Percentiles rank a stretch among this genome's conserved stretches.
phyloP scores from a whole-genome alignment of 2,797 vertebrate genomes.

The Enteromius fasciolatus region DNA sequence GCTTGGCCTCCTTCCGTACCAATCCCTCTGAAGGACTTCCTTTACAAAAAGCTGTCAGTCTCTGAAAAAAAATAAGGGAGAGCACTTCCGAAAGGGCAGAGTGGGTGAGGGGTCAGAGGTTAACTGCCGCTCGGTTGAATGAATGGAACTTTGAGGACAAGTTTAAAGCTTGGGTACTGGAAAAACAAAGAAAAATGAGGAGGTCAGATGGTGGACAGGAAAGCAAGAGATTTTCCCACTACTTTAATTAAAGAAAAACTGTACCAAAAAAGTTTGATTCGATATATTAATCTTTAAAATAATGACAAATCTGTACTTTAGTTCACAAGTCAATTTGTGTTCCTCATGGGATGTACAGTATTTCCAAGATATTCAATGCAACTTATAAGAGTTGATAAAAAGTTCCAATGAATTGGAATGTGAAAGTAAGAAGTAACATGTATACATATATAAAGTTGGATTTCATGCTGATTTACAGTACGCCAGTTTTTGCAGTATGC shows the following conservation, averaged over 20 bases:
- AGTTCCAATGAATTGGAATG: background rate
- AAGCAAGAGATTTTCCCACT: conserved; percentile 64
- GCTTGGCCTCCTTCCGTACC: conserved; percentile 36
- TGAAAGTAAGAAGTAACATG: background rate
- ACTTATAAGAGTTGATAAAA: no score
- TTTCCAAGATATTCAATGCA: background rate
- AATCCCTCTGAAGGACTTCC: conserved; percentile 60
- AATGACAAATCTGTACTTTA: background rate
- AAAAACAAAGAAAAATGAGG: conserved; percentile 50
- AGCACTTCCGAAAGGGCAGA: conserved; percentile 69
- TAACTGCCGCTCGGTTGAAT: conserved; percentile 75
- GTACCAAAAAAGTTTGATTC: conserved; percentile 45
- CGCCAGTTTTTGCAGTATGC: background rate
- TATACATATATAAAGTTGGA: background rate
- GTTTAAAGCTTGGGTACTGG: conserved; percentile 63
- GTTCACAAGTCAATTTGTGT: background rate
- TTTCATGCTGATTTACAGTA: no score
- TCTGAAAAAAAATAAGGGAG: conserved; percentile 67
- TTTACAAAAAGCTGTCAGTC: conserved; percentile 72
- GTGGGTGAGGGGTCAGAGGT: conserved; percentile 75
- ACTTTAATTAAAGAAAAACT: conserved; percentile 69
- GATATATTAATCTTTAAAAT: background rate
- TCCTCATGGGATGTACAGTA: background rate
- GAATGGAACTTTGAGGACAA: conserved; percentile 76
- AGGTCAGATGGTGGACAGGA: conserved; percentile 69